Conservation (phyloP, 2,113 vertebrate species). For the Carlito syrichta region DNA sequence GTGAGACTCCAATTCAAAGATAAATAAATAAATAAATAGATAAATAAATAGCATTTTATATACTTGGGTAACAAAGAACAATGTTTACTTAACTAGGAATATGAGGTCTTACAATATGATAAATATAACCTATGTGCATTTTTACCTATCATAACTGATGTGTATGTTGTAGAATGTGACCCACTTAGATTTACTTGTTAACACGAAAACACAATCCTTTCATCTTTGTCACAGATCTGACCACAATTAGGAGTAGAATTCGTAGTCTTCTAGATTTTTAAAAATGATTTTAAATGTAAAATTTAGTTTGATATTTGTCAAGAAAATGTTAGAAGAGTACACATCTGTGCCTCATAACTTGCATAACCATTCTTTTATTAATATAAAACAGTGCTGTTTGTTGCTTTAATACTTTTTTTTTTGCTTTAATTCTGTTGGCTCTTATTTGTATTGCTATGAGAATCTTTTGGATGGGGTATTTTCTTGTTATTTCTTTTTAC, state of each 20-base stretch:
- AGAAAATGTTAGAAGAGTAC: background rate
- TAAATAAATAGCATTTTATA: too few relatives aligned
- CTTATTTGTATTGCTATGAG: background rate
- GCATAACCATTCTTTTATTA: background rate
- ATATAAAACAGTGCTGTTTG: background rate
- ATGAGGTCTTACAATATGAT: too few relatives aligned
- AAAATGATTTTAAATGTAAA: background rate
- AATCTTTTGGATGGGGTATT: background rate
- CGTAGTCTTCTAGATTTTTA: background rate
- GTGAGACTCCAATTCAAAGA: too few relatives aligned
- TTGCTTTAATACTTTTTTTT: background rate
- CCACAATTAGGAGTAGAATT: background rate
- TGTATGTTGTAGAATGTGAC: background rate
- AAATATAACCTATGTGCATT: too few relatives aligned
- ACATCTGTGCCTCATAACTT: background rate
- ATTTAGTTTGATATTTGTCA: background rate
- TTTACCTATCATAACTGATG: background rate
- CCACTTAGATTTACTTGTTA: background rate
- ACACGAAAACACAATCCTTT: background rate
- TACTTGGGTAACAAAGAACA: background rate
- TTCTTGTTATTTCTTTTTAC: background rate
- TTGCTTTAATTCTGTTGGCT: background rate
- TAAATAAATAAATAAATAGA: too few relatives aligned
- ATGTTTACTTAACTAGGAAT: background rate
- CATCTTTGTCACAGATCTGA: background rate